These are phyloP conservation scores for Fundulus diaphanus DNA, from an alignment of 2,797 vertebrate species.

Conservation along the genomic window DNA sequence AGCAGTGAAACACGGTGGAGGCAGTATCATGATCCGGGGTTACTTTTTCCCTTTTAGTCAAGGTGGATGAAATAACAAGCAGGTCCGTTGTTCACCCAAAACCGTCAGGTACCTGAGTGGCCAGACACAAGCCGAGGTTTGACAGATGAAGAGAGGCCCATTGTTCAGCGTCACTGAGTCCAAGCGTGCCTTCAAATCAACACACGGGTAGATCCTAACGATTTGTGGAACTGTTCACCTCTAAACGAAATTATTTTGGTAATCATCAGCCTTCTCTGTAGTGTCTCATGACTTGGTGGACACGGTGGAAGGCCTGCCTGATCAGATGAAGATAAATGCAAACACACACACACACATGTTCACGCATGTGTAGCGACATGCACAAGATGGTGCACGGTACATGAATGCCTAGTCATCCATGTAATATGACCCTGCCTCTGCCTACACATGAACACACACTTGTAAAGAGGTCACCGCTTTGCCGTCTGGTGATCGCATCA, in stretches of 20 bases:
- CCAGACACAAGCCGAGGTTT: too few species aligned
- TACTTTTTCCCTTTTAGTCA: not conserved
- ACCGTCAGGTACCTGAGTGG: not conserved
- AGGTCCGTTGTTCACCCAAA: not conserved
- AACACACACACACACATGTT: not conserved
- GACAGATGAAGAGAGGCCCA: not conserved
- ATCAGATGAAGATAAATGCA: not conserved
- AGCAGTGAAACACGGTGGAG: not conserved
- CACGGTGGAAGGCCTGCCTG: not conserved
- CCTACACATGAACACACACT: slow-evolving; percentile 42
- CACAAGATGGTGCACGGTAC: slow-evolving; percentile 63
- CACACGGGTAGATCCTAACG: not conserved
- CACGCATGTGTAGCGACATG: slow-evolving; percentile 51
- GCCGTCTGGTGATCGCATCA: slow-evolving; percentile 61
- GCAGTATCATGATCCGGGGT: not conserved
- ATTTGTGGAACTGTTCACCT: not conserved
- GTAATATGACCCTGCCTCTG: slow-evolving; percentile 61
- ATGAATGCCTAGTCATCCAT: slow-evolving; percentile 69
- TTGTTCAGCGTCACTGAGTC: not conserved
- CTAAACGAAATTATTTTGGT: not conserved
- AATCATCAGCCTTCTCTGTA: not conserved
- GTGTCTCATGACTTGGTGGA: not conserved
- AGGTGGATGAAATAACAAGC: not conserved
- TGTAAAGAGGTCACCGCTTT: slow-evolving; percentile 68
- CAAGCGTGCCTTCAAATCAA: not conserved